Conservation (phyloP, 2,888 invertebrate species). For the Aspidapion aeneum region DNA sequence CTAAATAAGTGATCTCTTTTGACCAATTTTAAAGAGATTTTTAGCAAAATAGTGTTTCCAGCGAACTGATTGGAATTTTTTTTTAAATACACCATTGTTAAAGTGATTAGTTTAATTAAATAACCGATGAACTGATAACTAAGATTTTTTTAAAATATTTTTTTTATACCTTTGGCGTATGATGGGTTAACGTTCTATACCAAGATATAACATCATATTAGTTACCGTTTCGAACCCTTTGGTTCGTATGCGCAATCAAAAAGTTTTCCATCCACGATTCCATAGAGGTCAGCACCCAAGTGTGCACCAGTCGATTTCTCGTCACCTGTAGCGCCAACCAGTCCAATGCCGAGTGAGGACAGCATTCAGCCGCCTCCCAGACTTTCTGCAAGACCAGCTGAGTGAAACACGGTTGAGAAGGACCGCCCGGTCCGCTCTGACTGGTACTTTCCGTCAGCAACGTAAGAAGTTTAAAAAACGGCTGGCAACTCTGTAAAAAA, state of each 20-base stretch:
- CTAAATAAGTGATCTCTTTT: too few relatives aligned
- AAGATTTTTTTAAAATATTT: too few relatives aligned
- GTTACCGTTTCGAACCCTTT: conserved; percentile 78
- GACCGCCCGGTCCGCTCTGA: conserved; percentile 53
- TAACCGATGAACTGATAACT: too few relatives aligned
- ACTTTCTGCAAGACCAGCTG: conserved; percentile 83
- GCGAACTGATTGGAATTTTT: too few relatives aligned
- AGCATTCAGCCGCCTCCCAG: conserved; percentile 88
- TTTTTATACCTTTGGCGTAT: too few relatives aligned
- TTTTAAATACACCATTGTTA: too few relatives aligned
- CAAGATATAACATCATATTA: too few relatives aligned
- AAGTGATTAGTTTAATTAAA: too few relatives aligned
- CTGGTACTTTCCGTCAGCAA: conserved; percentile 71
- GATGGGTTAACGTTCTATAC: too few relatives aligned
- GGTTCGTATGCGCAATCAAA: conserved; percentile 79
- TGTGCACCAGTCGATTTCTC: conserved; percentile 85
- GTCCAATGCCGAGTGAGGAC: conserved; percentile 88
- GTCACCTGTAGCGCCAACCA: conserved; percentile 86
- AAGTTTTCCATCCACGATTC: conserved; percentile 91
- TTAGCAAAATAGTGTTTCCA: too few relatives aligned
- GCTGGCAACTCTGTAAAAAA: conserved; percentile 72
- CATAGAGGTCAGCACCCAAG: conserved; percentile 89
- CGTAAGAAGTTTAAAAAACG: conserved; percentile 90
- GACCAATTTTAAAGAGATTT: too few relatives aligned
- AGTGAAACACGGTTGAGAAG: conserved; percentile 87